Base-by-base conservation (phyloP, 2,113 vertebrate genomes). In the Arothron firmamentum region DNA sequence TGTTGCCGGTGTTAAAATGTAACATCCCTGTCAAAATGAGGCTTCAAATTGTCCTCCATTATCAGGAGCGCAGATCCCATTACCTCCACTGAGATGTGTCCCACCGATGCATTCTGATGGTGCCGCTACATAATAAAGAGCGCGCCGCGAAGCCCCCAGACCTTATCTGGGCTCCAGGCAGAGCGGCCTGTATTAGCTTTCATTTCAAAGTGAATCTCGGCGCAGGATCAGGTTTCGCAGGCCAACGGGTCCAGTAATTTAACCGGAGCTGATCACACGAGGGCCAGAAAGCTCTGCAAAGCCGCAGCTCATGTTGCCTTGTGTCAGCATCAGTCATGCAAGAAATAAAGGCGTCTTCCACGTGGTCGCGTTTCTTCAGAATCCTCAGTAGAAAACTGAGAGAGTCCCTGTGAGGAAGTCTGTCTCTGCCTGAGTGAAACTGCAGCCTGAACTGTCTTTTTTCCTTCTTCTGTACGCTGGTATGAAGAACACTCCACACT, bases 271-370 rank as follows among this genome's bases (percentile, higher is more conserved):
- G 78, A 87, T 86, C 79, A 81, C 72, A 82, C 70, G 79, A 60
- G 60, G 72, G 61, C 23, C 53, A 25, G 14, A 67, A 52, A 70
- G 55, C 63, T 78, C 60, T 48, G 78, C 78, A 84, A 82, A 80
- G 82, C 74, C 38, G 63, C 74, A 47, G 81, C 82, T 86, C 79
- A 72, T 78, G 83, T 88, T 84, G 63, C 85, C 72, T 66, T 21
- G 34, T 67, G 84, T 78, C 78, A 80, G 79, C 79, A 75, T 76
- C 56, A 23, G 66, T 70, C n/a, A 43, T 5, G 65, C 57, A 21
- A 42, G 65, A 82, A 80, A 71, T 73, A 74, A 84, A 74, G 70
- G 65, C 67, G 53, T 73, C 55, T 23, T 62, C 53, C 56, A 18
- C 63, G 59, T 69, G 48, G 70, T 64, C 58, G 73, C 59, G 76